A percentile compares a stretch with the other conserved stretches of the same genome.
Evolutionary conservation across 2,797 vertebrate species (phyloP).

Genomic region (Anabas testudineus): DNA sequence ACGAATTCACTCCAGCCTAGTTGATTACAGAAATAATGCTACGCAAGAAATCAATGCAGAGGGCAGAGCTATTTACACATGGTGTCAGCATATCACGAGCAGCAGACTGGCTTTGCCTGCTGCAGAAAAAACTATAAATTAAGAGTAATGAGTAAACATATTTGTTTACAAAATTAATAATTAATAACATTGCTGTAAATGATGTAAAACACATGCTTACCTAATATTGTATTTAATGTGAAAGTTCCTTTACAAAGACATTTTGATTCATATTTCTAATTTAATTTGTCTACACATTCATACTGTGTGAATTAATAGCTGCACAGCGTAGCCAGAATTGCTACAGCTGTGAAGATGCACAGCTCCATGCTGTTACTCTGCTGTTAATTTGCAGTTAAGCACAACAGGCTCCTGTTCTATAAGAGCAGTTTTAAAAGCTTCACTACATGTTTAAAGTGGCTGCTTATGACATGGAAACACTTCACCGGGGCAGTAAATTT

Average conservation of each 20-base stretch:
- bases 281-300: too few species aligned
- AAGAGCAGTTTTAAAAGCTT: conserved; percentile 28
- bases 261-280: too few species aligned
- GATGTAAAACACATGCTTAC: background rate
- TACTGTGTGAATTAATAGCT: too few species aligned
- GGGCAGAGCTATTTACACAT: conserved; percentile 14
- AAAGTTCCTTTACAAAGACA: too few species aligned
- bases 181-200: background rate
- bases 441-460: conserved; percentile 50
- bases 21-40: conserved; percentile 57
- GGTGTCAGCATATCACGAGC: conserved; percentile 20
- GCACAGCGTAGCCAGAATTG: too few species aligned
- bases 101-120: background rate
- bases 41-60: background rate
- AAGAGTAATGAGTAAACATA: background rate
- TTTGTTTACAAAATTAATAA: background rate
- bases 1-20: conserved; percentile 49
- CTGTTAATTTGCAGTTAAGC: conserved; percentile 23
- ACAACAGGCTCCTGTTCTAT: conserved; percentile 33
- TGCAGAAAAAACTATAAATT: background rate
- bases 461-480: conserved; percentile 68
- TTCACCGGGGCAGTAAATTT: conserved; percentile 60
- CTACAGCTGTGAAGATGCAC: too few species aligned
- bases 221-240: background rate
- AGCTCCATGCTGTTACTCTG: background rate